A percentile compares a stretch with the other conserved stretches of the same genome.
Conservation (phyloP, 2,888 invertebrate genomes). For the Cetonia aurata region DNA sequence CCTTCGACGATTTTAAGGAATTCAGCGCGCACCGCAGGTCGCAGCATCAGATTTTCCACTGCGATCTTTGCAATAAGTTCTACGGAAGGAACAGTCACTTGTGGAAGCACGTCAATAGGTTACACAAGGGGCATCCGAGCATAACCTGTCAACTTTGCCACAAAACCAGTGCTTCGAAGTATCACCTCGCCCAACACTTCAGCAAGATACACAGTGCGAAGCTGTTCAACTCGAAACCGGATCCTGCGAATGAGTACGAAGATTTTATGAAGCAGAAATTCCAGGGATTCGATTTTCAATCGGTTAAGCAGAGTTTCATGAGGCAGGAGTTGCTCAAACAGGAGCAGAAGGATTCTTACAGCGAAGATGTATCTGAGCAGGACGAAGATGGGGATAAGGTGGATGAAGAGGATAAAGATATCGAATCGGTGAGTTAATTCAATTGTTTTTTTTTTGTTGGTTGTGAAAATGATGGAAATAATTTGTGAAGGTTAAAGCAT, state of each 20-base stretch:
- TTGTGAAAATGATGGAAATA: no score
- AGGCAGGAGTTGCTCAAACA: conserved; percentile 59
- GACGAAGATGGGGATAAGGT: conserved; percentile 25
- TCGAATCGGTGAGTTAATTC: conserved; percentile 5
- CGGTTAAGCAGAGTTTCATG: conserved; percentile 62
- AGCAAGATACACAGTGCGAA: conserved; percentile 68
- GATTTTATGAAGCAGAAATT: conserved; percentile 63
- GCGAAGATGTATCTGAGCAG: conserved; percentile 32
- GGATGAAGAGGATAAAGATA: conserved; percentile 14
- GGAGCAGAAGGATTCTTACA: conserved; percentile 49
- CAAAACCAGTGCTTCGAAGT: conserved; percentile 72
- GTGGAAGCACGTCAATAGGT: conserved; percentile 74
- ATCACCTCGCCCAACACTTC: conserved; percentile 71
- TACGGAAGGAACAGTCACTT: conserved; percentile 73
- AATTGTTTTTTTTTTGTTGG: no score
- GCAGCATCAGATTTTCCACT: conserved; percentile 71
- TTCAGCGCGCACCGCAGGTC: conserved; percentile 69
- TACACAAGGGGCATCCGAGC: conserved; percentile 72
- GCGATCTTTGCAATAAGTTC: conserved; percentile 73
- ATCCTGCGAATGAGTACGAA: conserved; percentile 53
- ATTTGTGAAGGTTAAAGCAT: no score
- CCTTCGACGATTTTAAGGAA: conserved; percentile 68
- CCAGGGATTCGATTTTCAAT: conserved; percentile 61
- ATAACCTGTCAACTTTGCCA: conserved; percentile 72
- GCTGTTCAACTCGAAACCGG: conserved; percentile 43